Evolutionary conservation across 2,113 vertebrate species (phyloP).

Genomic region (Campylomormyrus tamandua): DNA sequence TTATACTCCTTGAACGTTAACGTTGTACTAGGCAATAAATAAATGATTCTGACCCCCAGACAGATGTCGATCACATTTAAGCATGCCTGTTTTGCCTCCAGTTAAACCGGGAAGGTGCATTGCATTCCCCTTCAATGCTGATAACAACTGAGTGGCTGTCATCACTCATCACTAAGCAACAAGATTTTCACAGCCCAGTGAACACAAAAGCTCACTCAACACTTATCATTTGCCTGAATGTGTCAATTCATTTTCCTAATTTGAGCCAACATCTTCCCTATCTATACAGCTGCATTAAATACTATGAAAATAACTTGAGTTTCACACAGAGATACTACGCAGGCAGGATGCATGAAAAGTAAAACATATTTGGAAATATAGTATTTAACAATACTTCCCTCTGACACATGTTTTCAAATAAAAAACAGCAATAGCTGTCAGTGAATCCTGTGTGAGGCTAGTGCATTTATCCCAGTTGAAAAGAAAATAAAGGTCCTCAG

Average conservation of each 20-base stretch:
- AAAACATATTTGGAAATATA: not conserved
- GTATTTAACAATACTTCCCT: not conserved
- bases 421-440: not conserved
- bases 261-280: not conserved
- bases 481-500: not conserved
- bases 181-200: not conserved
- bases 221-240: not conserved
- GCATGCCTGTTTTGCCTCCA: not conserved
- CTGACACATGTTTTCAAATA: constrained; percentile 4
- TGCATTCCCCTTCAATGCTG: not conserved
- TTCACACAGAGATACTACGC: not conserved
- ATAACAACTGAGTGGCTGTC: not conserved
- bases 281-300: not conserved
- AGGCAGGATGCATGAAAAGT: not conserved
- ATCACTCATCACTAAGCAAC: constrained; percentile 5
- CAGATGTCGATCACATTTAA: not conserved
- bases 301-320: not conserved
- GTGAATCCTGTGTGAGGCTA: not conserved
- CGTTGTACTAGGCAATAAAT: not conserved
- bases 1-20: not conserved
- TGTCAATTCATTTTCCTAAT: not conserved
- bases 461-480: not conserved
- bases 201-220: not conserved
- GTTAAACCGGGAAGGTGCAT: not conserved
- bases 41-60: not conserved